Evolutionary conservation across 2,113 vertebrate species (phyloP), one percentile per base, ranked within the genome.

Genomic region (Ailurus styani): DNA sequence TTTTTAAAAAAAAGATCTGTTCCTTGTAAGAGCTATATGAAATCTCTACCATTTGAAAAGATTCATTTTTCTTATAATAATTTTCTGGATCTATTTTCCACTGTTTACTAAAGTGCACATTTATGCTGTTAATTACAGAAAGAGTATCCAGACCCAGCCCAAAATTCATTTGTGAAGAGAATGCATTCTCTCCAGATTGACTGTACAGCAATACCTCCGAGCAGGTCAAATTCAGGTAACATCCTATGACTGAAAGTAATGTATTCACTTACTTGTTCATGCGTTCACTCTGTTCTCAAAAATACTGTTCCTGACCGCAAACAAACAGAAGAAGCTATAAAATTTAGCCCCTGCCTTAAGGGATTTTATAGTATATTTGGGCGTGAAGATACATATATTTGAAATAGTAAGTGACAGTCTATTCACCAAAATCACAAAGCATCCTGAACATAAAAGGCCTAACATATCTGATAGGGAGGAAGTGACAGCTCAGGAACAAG

Each of bases 121-220:
- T 52, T 84, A 42, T 92, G 54, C 60, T 97, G 42, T 98, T 94
- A n/a, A 86, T 0, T 91, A 86, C 45, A 99, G 99, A n/a, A 97
- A 93, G 81, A 29, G 4, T 99, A 99, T n/a, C 98, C 99, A 0
- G 98, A 98, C 25, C 98, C 99, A 0, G 98, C 98, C 27, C 98
- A 99, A 82, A 98, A 98, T 1, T 98, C 99, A 60, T 93, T 99
- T 92, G 90, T 99, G 73, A 98, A 99, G 81, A 99, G 99, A 82
- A 99, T 99, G 98, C 98, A 99, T 54, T 99, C 98, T 68, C 98
- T 99, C 79, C 98, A 99, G 75, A 20, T 98, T 31, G 99, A 99
- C 91, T 98, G 98, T 93, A 78, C 96, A 18, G 81, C 98, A 89
- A 42, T 94, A n/a, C 87, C 98, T 77, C 55, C 82, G 68, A 99